Base-by-base conservation (phyloP, 2,888 invertebrate genomes). In the Cetonia aurata region DNA sequence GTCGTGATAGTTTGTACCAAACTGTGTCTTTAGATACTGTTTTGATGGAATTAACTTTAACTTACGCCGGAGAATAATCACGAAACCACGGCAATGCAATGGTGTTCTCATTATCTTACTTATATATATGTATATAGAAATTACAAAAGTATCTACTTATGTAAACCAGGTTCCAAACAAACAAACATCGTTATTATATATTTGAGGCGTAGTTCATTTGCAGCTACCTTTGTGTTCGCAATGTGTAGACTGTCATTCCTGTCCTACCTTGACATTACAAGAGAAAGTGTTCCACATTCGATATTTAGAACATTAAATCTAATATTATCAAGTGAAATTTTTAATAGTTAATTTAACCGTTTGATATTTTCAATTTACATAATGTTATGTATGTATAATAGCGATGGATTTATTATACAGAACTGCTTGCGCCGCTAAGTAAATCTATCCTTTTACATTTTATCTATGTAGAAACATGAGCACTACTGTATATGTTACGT, bases 221-320 rank as follows among this genome's bases (percentile, higher is more conserved):
- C 41, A 65, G 50, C 50, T 65, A 50, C 50, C 50, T 65, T 65
- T 65, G 62, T 65, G 52, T 50, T 65, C 46, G 50, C 37, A 65
- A 48, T 62, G 50, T 50, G 50, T 50, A 50, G 50, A 50, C 17
- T 65, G 50, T 52, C 50, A 44, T 62, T 65, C 50, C 33, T 50
- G 62, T 25, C 50, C 62, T 65, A 52, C 62, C 62, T 65, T 65
- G 62, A 65, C 62, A 65, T 65, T 50, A 50, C 37, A 50, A 65
- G 62, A 50, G 62, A 65, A 65, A 65, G 62, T 65, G 62, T 50
- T 65, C 62, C 48, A 65, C 62, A 50, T 65, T 65, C 37, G 50
- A 37, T 65, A 65, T 65, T 65, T 65, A 65, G 62, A 65, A 65
- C 62, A 65, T 37, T 65, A 37, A 37, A 15, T 50, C 15, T 50